Conservation (phyloP, 2,113 vertebrate species). For the Halcyon senegalensis region DNA sequence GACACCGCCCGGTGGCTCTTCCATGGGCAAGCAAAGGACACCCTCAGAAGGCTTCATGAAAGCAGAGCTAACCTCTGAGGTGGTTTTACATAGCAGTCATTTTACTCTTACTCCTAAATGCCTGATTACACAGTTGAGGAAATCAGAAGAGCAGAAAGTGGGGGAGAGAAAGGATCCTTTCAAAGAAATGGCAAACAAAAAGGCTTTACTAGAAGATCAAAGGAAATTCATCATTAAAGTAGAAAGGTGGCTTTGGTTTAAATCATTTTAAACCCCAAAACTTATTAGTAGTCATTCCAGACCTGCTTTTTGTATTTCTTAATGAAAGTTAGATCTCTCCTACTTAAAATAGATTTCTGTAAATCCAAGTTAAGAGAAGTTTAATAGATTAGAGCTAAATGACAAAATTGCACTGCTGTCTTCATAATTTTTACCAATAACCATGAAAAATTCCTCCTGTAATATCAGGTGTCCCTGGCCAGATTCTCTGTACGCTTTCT, state of each 20-base stretch:
- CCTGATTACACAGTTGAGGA: background rate
- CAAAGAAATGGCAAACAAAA: background rate
- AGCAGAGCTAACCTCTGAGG: background rate
- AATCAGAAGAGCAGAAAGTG: background rate
- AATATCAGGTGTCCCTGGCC: background rate
- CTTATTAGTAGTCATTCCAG: background rate
- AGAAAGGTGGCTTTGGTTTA: background rate
- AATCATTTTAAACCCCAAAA: background rate
- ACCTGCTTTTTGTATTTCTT: background rate
- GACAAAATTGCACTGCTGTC: background rate
- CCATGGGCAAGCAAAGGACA: background rate
- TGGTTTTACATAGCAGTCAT: background rate
- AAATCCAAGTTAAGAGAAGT: background rate
- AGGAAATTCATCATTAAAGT: background rate
- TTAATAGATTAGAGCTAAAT: background rate
- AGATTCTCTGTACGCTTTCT: background rate
- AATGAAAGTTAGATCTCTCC: background rate
- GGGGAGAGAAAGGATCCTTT: background rate
- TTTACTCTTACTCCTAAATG: background rate
- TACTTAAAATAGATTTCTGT: background rate
- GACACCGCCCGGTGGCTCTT: rapidly evolving
- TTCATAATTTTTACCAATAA: background rate
- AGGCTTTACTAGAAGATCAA: background rate
- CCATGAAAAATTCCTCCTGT: background rate
- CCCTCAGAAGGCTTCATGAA: background rate